phyloP scores from a whole-genome alignment of 2,888 invertebrate genomes.

The Hylaea fasciaria region DNA sequence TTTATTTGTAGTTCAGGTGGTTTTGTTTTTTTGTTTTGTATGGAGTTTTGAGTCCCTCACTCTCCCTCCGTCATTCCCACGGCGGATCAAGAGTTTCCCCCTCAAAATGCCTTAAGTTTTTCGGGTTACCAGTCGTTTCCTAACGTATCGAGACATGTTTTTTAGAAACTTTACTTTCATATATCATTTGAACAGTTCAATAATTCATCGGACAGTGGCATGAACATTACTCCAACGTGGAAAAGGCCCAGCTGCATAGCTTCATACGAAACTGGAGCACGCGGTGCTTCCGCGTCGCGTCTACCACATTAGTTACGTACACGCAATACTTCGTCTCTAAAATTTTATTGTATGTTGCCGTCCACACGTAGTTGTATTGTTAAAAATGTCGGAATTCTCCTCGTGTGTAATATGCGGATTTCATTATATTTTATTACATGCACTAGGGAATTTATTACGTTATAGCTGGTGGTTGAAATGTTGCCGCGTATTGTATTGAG shows the following conservation, averaged over 20 bases:
- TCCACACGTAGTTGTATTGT: slow-evolving; percentile 26
- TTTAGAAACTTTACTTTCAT: too few species aligned
- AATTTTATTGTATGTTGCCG: slow-evolving; percentile 29
- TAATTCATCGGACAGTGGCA: too few species aligned
- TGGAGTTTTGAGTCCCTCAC: too few species aligned
- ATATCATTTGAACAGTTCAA: too few species aligned
- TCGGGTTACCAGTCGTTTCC: too few species aligned
- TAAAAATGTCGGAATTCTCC: slow-evolving; percentile 35
- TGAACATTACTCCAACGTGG: too few species aligned
- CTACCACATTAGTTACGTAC: slow-evolving; percentile 38
- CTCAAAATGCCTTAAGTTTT: too few species aligned
- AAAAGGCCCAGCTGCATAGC: slow-evolving; percentile 2
- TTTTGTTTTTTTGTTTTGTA: too few species aligned
- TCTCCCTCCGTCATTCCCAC: too few species aligned
- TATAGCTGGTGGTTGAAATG: slow-evolving; percentile 13
- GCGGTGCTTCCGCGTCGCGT: slow-evolving; percentile 21
- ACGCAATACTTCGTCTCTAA: slow-evolving; percentile 50
- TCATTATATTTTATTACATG: slow-evolving; percentile 39
- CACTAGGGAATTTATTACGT: slow-evolving; percentile 39
- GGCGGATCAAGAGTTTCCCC: too few species aligned
- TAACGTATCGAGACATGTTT: too few species aligned
- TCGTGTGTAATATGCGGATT: slow-evolving; percentile 45
- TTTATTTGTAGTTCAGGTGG: too few species aligned
- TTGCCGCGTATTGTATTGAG: slow-evolving; percentile 15
- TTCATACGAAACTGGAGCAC: slow-evolving; percentile 19